Percentiles rank a stretch among this genome's conserved stretches.
These are phyloP conservation scores for Symphodus melops DNA, from an alignment of 2,113 vertebrate species.

Conservation along the genomic window DNA sequence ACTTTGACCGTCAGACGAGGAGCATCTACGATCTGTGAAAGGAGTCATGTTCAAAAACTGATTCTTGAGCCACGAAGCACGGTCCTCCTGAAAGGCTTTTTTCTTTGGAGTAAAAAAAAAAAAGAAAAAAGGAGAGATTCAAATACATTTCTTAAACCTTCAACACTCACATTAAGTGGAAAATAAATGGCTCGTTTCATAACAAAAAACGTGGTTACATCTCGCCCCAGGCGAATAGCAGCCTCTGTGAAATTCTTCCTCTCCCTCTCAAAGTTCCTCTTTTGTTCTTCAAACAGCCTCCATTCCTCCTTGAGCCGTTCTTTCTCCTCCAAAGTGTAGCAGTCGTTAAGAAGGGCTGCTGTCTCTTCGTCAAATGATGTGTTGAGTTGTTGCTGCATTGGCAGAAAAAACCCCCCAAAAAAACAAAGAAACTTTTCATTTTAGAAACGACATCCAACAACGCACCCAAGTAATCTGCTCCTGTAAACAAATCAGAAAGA, in stretches of 20 bases:
- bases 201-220: slow-evolving; percentile 79
- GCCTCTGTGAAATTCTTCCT: slow-evolving; percentile 95
- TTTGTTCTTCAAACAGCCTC: slow-evolving; percentile 93
- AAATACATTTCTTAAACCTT: not conserved
- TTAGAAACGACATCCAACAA: not conserved
- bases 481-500: not conserved
- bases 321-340: slow-evolving; percentile 94
- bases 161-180: not conserved
- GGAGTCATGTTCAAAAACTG: slow-evolving; percentile 95
- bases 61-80: slow-evolving; percentile 93
- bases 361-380: slow-evolving; percentile 92
- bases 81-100: slow-evolving; percentile 93
- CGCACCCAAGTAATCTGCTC: too few relatives aligned
- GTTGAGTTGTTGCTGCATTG: slow-evolving; percentile 89
- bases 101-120: slow-evolving; percentile 80
- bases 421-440: slow-evolving; percentile 2
- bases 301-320: slow-evolving; percentile 96
- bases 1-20: slow-evolving; percentile 86
- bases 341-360: slow-evolving; percentile 89
- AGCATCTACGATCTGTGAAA: slow-evolving; percentile 86
- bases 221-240: slow-evolving; percentile 93
- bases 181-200: not conserved
- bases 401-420: slow-evolving; percentile 14
- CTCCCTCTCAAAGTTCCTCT: slow-evolving; percentile 95
- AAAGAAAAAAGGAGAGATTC: not conserved